Percentiles rank a stretch among this genome's conserved stretches.
Evolutionary conservation across 2,797 vertebrate genomes (phyloP).

Genomic region (Anas georgica): DNA sequence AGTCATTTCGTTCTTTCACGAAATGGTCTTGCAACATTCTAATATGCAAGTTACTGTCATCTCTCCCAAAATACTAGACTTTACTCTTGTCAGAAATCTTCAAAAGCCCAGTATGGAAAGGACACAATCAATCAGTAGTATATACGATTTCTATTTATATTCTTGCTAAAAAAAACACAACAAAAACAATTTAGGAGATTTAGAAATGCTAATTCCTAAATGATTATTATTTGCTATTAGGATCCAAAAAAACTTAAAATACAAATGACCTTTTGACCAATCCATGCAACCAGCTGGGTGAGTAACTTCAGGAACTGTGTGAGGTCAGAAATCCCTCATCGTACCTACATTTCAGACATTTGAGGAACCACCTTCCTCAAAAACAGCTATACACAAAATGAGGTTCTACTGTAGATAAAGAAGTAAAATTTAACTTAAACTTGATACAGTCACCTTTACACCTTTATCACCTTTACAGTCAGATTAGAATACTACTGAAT

Average conservation of each 20-base stretch:
- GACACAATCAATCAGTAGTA: not conserved
- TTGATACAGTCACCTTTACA: not conserved
- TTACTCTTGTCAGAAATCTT: not conserved
- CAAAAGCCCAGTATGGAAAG: not conserved
- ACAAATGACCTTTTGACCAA: not conserved
- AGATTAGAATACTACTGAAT: not conserved
- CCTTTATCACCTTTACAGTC: not conserved
- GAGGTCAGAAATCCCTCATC: not conserved
- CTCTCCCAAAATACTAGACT: not conserved
- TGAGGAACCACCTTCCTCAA: not conserved
- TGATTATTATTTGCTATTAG: not conserved
- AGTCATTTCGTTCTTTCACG: not conserved
- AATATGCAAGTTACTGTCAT: not conserved
- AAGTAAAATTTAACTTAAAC: not conserved
- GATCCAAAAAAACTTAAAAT: not conserved
- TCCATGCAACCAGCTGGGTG: not conserved
- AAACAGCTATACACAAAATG: not conserved
- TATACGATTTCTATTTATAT: not conserved
- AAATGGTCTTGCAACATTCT: not conserved
- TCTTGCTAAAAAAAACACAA: not conserved
- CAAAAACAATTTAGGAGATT: not conserved
- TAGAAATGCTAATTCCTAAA: not conserved
- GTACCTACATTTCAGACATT: not conserved
- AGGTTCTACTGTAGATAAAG: not conserved
- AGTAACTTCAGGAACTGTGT: not conserved